These are phyloP conservation scores for Phanerotoma sp. DNA, from an alignment of 2,888 invertebrate species.

Conservation along the genomic window DNA sequence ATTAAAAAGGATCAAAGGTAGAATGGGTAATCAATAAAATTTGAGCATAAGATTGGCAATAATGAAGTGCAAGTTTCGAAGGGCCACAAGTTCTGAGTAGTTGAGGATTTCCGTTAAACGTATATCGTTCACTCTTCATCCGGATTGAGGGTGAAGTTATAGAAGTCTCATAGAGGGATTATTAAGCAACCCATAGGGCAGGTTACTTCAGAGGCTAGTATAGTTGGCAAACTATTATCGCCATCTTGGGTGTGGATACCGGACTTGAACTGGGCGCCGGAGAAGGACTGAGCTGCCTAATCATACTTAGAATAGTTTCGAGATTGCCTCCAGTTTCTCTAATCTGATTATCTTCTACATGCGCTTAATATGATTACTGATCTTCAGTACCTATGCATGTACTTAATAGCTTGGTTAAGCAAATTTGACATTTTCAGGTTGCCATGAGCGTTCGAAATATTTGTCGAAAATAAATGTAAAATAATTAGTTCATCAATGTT, in stretches of 20 bases:
- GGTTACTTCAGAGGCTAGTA: slow-evolving; percentile 53
- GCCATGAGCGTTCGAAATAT: background rate
- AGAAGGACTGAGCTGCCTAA: slow-evolving; percentile 54
- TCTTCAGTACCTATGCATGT: slow-evolving; percentile 54
- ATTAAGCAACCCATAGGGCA: slow-evolving; percentile 56
- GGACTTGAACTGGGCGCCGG: slow-evolving; percentile 30
- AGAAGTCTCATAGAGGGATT: slow-evolving; percentile 55
- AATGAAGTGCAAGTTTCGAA: background rate
- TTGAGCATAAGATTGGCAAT: too few relatives aligned
- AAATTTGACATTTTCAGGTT: slow-evolving; percentile 40
- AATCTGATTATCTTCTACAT: slow-evolving; percentile 58
- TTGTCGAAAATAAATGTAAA: background rate
- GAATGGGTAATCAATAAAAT: too few relatives aligned
- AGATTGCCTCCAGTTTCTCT: slow-evolving; percentile 57
- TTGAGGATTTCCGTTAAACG: slow-evolving; percentile 17
- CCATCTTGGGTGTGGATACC: slow-evolving; percentile 43
- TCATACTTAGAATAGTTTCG: slow-evolving; percentile 59
- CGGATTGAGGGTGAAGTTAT: slow-evolving; percentile 51
- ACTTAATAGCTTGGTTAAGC: slow-evolving; percentile 50
- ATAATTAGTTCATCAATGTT: background rate
- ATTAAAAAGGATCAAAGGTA: too few relatives aligned
- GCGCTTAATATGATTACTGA: slow-evolving; percentile 59
- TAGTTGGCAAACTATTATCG: slow-evolving; percentile 58
- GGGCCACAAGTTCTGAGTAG: too few relatives aligned
- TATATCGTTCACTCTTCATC: slow-evolving; percentile 33